Conservation (phyloP, 2,888 invertebrate species). For the Agonopterix heracliana region DNA sequence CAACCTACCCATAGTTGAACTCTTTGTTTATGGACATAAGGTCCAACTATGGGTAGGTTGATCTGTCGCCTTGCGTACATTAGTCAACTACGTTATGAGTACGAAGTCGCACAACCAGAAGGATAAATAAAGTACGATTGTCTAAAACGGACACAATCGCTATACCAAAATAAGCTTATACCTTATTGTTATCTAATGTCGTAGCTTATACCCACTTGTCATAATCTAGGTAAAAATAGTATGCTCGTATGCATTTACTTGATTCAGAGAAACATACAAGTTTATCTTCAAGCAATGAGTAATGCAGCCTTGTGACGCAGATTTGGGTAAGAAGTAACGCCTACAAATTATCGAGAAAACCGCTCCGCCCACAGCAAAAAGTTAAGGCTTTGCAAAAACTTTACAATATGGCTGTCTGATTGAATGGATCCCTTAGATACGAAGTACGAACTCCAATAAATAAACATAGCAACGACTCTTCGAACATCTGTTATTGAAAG, state of each 20-base stretch:
- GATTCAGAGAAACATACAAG: slow-evolving; percentile 1
- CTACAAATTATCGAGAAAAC: slow-evolving; percentile 53
- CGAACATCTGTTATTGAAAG: not conserved
- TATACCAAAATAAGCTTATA: too few species aligned
- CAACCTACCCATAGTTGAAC: too few species aligned
- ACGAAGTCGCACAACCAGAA: too few species aligned
- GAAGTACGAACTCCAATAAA: not conserved
- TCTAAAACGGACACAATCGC: too few species aligned
- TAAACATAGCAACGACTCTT: not conserved
- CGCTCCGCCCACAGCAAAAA: slow-evolving; percentile 67
- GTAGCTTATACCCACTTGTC: too few species aligned
- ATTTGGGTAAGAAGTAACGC: slow-evolving; percentile 43
- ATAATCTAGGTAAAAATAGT: too few species aligned
- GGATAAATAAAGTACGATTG: too few species aligned
- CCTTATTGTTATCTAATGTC: too few species aligned
- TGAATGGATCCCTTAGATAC: not conserved
- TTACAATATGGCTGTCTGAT: slow-evolving; percentile 33
- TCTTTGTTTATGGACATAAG: too few species aligned
- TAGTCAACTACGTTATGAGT: too few species aligned
- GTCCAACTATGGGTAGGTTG: too few species aligned
- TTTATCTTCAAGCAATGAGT: slow-evolving; percentile 38
- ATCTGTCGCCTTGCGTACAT: too few species aligned
- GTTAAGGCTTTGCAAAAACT: slow-evolving; percentile 26
- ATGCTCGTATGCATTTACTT: not conserved
- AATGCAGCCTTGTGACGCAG: slow-evolving; percentile 55